A percentile compares a stretch with the other conserved stretches of the same genome.
These are phyloP conservation scores for Sebastes paucispinis DNA, from an alignment of 2,797 vertebrate genomes.

Conservation along the genomic window DNA sequence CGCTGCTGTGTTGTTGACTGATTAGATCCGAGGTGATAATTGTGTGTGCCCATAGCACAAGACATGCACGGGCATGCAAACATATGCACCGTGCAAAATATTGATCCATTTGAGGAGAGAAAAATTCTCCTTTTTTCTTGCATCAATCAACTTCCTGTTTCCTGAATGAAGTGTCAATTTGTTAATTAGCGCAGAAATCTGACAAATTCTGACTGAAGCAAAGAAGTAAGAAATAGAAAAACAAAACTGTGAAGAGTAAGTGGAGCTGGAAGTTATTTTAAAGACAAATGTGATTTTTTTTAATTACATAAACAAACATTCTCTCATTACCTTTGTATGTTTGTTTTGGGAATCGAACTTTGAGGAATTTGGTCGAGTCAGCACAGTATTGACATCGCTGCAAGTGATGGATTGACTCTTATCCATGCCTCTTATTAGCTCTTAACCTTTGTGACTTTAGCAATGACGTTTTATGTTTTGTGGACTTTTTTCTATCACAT, in stretches of 20 bases:
- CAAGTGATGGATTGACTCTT: neutral
- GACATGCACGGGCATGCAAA: neutral
- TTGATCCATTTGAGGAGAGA: conserved; percentile 17
- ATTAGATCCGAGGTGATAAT: conserved; percentile 44
- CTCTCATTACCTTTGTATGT: neutral
- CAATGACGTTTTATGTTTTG: neutral
- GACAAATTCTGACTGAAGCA: no score
- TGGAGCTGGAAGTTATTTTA: neutral
- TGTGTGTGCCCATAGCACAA: conserved; percentile 10
- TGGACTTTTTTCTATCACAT: neutral
- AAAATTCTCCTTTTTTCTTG: neutral
- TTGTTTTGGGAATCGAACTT: neutral
- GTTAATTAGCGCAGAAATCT: neutral
- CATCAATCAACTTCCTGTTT: neutral
- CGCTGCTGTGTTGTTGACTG: conserved; percentile 14
- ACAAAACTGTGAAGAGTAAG: neutral
- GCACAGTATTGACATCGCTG: neutral
- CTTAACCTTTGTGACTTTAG: neutral
- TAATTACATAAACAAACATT: no score
- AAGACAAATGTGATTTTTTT: neutral
- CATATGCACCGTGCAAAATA: neutral
- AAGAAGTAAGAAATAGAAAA: neutral
- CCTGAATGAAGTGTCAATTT: neutral
- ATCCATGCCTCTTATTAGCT: neutral
- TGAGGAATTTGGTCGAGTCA: neutral